Percentiles rank a stretch among this genome's conserved stretches.
Conservation (phyloP, 2,888 invertebrate species). For the Athetis lepigone region DNA sequence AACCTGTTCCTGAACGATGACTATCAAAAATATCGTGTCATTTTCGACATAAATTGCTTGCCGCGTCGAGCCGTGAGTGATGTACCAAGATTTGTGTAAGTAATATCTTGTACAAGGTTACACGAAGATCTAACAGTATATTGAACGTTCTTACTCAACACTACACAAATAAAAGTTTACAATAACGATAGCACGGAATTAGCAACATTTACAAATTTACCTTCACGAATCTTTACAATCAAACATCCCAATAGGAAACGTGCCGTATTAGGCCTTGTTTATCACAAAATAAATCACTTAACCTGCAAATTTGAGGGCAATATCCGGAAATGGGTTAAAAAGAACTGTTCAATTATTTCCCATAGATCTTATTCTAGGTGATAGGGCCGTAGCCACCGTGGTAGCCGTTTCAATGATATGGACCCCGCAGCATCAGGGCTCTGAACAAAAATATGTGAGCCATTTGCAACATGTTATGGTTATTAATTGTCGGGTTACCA, state of each 20-base stretch:
- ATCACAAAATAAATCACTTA: constrained; percentile 43
- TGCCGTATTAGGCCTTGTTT: constrained; percentile 34
- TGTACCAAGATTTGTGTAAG: constrained; percentile 35
- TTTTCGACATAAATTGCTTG: constrained; percentile 43
- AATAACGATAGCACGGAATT: not conserved
- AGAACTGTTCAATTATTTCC: constrained; percentile 11
- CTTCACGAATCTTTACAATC: not conserved
- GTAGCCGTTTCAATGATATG: no score
- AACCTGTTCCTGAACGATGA: constrained; percentile 42
- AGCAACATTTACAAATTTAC: constrained; percentile 7
- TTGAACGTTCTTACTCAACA: constrained; percentile 6
- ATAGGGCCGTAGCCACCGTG: no score
- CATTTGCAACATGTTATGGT: no score
- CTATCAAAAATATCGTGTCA: constrained; percentile 39
- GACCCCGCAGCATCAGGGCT: no score
- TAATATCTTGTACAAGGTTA: constrained; percentile 33
- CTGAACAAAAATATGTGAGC: no score
- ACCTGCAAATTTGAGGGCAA: constrained; percentile 14
- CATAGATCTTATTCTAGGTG: not conserved
- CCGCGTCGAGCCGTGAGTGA: constrained; percentile 30
- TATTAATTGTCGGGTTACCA: no score
- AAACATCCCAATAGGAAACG: constrained; percentile 23
- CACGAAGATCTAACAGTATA: constrained; percentile 5
- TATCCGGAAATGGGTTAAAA: constrained; percentile 15
- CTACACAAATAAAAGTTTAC: not conserved